These are phyloP conservation scores for Triplophysa yarkandensis DNA, from an alignment of 2,797 vertebrate genomes.

Conservation along the genomic window DNA sequence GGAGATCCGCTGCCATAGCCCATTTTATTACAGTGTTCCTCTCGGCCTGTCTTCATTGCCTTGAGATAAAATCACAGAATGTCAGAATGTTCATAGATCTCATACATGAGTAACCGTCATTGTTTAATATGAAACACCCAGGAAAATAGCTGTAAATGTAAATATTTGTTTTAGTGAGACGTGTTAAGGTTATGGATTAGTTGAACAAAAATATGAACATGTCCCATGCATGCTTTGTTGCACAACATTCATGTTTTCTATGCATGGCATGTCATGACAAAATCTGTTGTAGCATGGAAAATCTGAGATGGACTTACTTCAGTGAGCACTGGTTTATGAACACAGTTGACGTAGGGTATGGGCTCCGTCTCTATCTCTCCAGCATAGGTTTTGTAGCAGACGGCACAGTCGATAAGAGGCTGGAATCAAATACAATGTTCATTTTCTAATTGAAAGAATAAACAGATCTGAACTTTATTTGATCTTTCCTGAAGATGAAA, in stretches of 20 bases:
- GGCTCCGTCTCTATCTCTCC: conserved; percentile 67
- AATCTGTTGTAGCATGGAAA: neutral
- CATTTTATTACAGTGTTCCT: conserved; percentile 63
- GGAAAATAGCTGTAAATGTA: too few species aligned
- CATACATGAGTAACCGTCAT: too few species aligned
- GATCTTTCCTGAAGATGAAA: too few species aligned
- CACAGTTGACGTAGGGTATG: conserved; percentile 72
- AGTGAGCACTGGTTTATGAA: conserved; percentile 41
- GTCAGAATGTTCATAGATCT: neutral
- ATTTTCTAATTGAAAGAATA: too few species aligned
- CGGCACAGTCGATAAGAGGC: conserved; percentile 69
- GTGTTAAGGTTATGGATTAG: too few species aligned
- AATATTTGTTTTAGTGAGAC: too few species aligned
- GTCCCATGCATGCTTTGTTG: too few species aligned
- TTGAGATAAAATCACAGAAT: conserved; percentile 50
- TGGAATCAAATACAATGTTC: too few species aligned
- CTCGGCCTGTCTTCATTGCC: conserved; percentile 61
- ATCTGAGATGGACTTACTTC: conserved; percentile 23
- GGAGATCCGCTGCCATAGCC: conserved; percentile 64
- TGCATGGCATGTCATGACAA: neutral
- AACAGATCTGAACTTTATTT: too few species aligned
- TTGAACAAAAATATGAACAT: too few species aligned
- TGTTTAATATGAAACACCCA: too few species aligned
- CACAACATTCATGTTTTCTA: too few species aligned
- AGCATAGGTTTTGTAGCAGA: conserved; percentile 71